A percentile compares a stretch with the other conserved stretches of the same genome.
These are phyloP conservation scores for Drosophila dives DNA, from an alignment of 2,888 invertebrate species.

Conservation along the genomic window DNA sequence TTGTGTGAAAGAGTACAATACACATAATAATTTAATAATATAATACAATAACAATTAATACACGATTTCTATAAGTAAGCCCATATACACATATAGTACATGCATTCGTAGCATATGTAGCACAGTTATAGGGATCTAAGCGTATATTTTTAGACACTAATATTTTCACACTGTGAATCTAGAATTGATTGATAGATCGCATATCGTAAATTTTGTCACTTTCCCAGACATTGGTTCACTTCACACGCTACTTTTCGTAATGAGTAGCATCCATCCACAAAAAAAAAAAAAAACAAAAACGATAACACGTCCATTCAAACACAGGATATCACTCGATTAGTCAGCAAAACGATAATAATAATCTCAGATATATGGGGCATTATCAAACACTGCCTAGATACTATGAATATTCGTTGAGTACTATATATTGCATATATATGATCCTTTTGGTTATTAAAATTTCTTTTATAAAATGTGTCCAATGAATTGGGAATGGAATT, in stretches of 20 bases:
- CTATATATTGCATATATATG: conserved; percentile 8
- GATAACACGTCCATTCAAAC: conserved; percentile 44
- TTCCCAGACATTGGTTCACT: neutral
- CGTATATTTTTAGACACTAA: conserved; percentile 68
- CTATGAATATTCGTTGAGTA: conserved; percentile 8
- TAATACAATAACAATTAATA: conserved; percentile 27
- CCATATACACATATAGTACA: conserved; percentile 25
- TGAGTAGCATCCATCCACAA: conserved; percentile 4
- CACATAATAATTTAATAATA: conserved; percentile 23
- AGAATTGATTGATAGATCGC: conserved; percentile 16
- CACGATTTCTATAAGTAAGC: conserved; percentile 37
- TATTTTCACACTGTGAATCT: conserved; percentile 34
- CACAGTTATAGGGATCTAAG: conserved; percentile 53
- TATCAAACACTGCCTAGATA: conserved; percentile 44
- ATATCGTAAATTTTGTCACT: conserved; percentile 5
- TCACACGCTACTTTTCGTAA: neutral
- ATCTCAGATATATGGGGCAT: conserved; percentile 23
- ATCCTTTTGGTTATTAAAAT: conserved; percentile 8
- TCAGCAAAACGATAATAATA: conserved; percentile 6
- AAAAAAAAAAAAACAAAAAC: neutral
- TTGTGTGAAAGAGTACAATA: conserved; percentile 28
- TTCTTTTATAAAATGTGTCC: conserved; percentile 2
- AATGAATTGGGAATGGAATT: conserved; percentile 17
- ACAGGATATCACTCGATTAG: neutral
- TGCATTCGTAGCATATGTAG: conserved; percentile 40